phyloP scores from a whole-genome alignment of 2,113 vertebrate species.

The Pantherophis guttatus region DNA sequence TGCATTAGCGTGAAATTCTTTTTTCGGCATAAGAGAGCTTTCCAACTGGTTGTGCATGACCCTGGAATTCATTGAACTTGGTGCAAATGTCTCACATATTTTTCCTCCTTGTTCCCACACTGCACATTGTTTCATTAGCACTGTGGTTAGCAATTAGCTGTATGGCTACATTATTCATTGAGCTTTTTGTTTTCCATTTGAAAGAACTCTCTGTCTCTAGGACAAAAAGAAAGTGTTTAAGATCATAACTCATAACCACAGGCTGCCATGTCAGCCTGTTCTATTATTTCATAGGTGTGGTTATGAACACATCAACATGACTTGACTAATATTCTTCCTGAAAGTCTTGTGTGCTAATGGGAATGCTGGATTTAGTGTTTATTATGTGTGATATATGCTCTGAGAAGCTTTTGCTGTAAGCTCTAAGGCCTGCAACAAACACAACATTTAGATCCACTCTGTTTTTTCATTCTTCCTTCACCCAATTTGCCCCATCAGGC shows the following conservation, averaged over 20 bases:
- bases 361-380: background rate
- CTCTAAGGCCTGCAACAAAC: background rate
- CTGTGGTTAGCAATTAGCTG: background rate
- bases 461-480: background rate
- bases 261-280: background rate
- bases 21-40: background rate
- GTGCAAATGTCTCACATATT: background rate
- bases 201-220: background rate
- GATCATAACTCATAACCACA: background rate
- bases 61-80: background rate
- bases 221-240: background rate
- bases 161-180: background rate
- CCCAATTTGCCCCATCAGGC: background rate
- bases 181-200: background rate
- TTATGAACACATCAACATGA: background rate
- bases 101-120: background rate
- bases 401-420: background rate
- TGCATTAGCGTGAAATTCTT: background rate
- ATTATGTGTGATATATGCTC: background rate
- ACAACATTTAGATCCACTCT: background rate
- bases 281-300: background rate
- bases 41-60: background rate
- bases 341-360: background rate
- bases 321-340: background rate
- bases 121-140: background rate